phyloP scores from a whole-genome alignment of 2,797 vertebrate genomes.

The Coendou prehensilis region DNA sequence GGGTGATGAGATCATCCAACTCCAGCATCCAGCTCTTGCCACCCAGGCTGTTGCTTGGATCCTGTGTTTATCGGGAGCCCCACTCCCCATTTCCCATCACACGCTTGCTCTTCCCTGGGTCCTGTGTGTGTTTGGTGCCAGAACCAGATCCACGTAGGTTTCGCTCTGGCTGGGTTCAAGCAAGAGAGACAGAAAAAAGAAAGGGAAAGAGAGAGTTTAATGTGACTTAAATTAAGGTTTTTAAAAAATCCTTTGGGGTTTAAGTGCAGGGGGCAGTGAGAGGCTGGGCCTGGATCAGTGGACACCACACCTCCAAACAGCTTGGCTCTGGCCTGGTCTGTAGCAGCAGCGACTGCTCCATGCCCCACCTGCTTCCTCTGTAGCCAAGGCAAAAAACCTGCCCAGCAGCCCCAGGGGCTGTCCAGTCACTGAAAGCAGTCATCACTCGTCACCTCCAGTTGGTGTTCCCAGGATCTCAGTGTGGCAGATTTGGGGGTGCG shows the following conservation, averaged over 20 bases:
- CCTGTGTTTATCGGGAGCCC: no score
- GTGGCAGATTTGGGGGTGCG: not conserved
- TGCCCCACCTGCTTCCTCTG: not conserved
- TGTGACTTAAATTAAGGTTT: not conserved
- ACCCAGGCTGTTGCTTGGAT: not conserved
- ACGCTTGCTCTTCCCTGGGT: no score
- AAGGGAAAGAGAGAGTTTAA: not conserved
- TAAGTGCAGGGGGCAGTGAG: not conserved
- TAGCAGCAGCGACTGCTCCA: no score
- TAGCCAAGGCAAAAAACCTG: not conserved
- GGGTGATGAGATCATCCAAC: not conserved
- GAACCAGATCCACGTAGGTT: not conserved
- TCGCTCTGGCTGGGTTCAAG: not conserved
- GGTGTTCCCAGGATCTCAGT: not conserved
- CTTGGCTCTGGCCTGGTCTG: not conserved
- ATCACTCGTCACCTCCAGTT: fast-evolving
- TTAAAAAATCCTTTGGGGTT: not conserved
- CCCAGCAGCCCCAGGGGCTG: not conserved
- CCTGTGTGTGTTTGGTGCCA: no score
- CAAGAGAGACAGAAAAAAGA: not conserved
- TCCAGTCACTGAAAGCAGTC: not conserved
- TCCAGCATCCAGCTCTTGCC: no score
- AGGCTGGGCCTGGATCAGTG: not conserved
- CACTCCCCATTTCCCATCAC: fast-evolving
- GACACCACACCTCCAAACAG: fast-evolving